Evolutionary conservation across 2,888 invertebrate genomes (phyloP), one percentile per base, ranked within the genome.

Genomic region (Caenorhabditis becei): DNA sequence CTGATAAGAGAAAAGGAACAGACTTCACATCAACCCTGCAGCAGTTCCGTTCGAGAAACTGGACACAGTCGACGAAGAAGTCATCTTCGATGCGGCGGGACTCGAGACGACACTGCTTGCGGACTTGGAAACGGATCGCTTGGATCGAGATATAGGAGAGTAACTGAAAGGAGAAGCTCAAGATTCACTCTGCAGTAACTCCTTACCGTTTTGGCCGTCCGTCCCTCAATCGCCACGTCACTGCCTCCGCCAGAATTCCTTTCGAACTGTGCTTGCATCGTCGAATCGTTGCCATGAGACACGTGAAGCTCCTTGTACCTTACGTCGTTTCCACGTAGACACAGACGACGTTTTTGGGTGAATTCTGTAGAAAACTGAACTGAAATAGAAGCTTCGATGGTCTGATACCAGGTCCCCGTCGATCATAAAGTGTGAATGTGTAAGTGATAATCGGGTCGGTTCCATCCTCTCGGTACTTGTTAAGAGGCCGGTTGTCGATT

Each of bases 391-490:
- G 44, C 3, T 3, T 3, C n/a, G 10, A 44, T 11, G 16, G 7
- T 7, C 16, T n/a, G 20, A 44, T 20, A 83, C 83, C 83, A 26
- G 72, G 70, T 16, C 59, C 54, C 7, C 63, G 10, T 16, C 61
- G 16, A 59, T 84, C 80, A 37, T 75, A 84, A 10, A 84, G 66
- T 7, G 84, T 82, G 56, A 84, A 84, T 20, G 75, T 69, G 56
- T 84, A 84, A 2, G 72, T 69, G 66, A 82, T 77, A 53, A 84
- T 82, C 2, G 84, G 82, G 66, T 84, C 80, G 0, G 82, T 84
- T n/a, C 82, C 82, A 77, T 84, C 80, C 0, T 66, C 59, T 10
- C 77, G 66, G 41, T 74, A 75, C 18, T 47, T 61, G 20, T 63
- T 56, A 14, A 44, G 20, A 1, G 80, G 72, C 10, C 63, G 53